Conservation (phyloP, 2,797 vertebrate species). For the Chanos chanos region DNA sequence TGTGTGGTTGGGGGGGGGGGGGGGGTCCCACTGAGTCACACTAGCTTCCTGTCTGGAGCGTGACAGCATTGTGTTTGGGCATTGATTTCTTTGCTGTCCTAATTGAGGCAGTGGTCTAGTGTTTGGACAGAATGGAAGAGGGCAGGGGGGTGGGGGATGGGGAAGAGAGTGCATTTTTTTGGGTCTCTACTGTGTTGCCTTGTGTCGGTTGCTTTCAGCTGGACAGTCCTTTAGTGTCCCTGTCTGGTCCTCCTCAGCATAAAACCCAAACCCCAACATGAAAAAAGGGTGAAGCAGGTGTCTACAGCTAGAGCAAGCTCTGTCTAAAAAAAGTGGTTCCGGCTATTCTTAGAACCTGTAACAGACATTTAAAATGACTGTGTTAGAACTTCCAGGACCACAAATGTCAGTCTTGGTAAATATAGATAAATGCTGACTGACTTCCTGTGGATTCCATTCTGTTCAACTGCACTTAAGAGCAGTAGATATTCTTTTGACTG, state of each 20-base stretch:
- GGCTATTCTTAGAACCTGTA: too few species aligned
- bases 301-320: constrained; percentile 30
- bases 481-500: too few species aligned
- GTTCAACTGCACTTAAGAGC: too few species aligned
- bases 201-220: constrained; percentile 50
- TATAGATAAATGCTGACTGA: too few species aligned
- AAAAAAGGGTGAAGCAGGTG: too few species aligned
- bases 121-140: constrained; percentile 4
- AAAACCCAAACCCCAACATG: constrained; percentile 19
- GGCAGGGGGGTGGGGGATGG: constrained; percentile 14
- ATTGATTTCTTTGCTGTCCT: constrained; percentile 63
- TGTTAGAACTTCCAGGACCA: too few species aligned
- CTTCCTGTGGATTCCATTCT: too few species aligned
- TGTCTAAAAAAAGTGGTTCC: constrained; percentile 36
- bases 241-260: not conserved
- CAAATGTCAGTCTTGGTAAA: too few species aligned
- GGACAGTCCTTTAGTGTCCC: constrained; percentile 24
- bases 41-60: constrained; percentile 52
- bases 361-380: too few species aligned
- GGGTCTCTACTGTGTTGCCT: not conserved
- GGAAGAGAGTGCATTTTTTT: not conserved
- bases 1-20: too few species aligned
- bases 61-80: constrained; percentile 46
- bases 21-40: constrained; percentile 37
- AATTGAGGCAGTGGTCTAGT: constrained; percentile 40